Conservation (phyloP, 2,888 invertebrate genomes). For the Hedychridium roseum region DNA sequence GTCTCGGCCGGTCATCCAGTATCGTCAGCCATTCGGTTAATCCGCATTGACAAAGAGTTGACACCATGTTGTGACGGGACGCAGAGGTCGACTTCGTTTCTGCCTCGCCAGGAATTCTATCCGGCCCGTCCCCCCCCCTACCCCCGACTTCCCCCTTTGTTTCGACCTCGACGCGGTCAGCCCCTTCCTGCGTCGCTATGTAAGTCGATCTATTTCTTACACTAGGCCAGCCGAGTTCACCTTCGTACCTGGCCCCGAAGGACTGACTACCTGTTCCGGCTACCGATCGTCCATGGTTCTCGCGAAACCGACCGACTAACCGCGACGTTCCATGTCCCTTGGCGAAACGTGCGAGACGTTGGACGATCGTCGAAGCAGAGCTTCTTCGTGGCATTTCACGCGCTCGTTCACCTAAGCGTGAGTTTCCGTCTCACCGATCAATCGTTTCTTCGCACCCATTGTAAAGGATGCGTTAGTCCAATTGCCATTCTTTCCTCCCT, state of each 20-base stretch:
- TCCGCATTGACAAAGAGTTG: conserved; percentile 57
- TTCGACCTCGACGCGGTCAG: conserved; percentile 15
- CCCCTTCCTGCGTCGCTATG: conserved; percentile 26
- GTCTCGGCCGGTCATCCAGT: conserved; percentile 25
- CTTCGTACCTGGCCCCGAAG: conserved; percentile 24
- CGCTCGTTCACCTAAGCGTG: conserved; percentile 40
- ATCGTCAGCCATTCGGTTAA: conserved; percentile 49
- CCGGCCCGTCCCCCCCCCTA: conserved; percentile 24
- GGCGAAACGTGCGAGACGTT: no score
- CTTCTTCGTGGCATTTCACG: conserved; percentile 36
- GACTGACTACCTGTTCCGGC: conserved; percentile 36
- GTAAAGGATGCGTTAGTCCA: no score
- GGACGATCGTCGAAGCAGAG: no score
- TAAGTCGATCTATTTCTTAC: conserved; percentile 56
- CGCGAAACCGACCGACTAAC: no score
- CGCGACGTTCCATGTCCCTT: no score
- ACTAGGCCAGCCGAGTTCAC: conserved; percentile 38
- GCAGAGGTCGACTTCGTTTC: conserved; percentile 33
- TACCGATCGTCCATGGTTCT: conserved; percentile 16
- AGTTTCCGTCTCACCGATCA: conserved; percentile 38
- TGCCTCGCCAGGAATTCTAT: conserved; percentile 35
- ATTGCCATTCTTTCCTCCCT: conserved; percentile 2
- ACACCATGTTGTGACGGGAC: conserved; percentile 54
- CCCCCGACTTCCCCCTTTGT: conserved; percentile 9
- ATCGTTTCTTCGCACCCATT: no score